Base-by-base conservation (phyloP, 1,140 invertebrate genomes). In the Platyura marginata region DNA sequence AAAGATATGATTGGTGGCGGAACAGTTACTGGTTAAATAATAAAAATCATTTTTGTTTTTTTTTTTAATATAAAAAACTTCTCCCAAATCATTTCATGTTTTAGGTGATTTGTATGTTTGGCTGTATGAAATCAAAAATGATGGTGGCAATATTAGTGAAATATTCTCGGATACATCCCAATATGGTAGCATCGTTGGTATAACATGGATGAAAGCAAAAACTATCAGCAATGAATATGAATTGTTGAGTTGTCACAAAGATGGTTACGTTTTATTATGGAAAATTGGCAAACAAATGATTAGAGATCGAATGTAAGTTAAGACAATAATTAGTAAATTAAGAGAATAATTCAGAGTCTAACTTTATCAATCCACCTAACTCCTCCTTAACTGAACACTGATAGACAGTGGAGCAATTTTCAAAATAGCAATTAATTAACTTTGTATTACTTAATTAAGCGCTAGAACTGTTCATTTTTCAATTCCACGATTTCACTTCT, bases 1-100 rank as follows among this genome's bases (percentile, higher is more conserved):
- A 59, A 59, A 42, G 50, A 48, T 15, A 48, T 59, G 20, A 59
- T 60, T 25, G 54, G 54, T 16, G 57, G 57, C 6, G 53, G 55
- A 19, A 59, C 48, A 11, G 49, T 58, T 49, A 52, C 56, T 35
- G 25, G 25, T 29, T 8, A 29, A 29, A 29, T 13, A 29, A 13
- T 13, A n/a, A n/a, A n/a, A n/a, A n/a, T n/a, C n/a, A n/a, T n/a
- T n/a, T n/a, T n/a, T n/a, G n/a, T n/a, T n/a, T n/a, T n/a, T n/a
- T n/a, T n/a, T n/a, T n/a, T n/a, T n/a, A n/a, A n/a, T n/a, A n/a
- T n/a, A n/a, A n/a, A n/a, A n/a, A n/a, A n/a, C n/a, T n/a, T n/a
- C n/a, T n/a, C n/a, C n/a, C n/a, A n/a, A n/a, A n/a, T n/a, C n/a
- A n/a, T n/a, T n/a, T n/a, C n/a, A n/a, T n/a, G n/a, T n/a, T n/a